Evolutionary conservation across 2,797 vertebrate species (phyloP).

Genomic region (Numenius phaeopus): DNA sequence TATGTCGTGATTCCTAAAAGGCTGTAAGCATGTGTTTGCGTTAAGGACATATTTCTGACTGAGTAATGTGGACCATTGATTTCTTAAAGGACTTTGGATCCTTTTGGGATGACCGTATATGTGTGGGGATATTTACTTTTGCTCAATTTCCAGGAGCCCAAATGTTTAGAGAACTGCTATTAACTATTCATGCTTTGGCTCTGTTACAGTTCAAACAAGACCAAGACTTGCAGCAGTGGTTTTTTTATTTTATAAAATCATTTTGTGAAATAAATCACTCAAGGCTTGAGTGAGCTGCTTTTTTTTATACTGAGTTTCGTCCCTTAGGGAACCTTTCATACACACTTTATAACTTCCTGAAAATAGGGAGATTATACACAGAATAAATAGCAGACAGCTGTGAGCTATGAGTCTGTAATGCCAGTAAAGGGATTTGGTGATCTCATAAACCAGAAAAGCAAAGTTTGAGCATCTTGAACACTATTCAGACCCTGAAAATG

Average conservation of each 20-base stretch:
- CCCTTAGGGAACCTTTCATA: not conserved
- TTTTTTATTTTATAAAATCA: not conserved
- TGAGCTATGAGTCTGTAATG: not conserved
- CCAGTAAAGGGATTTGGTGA: constrained; percentile 18
- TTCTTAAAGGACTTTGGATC: not conserved
- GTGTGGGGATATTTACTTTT: not conserved
- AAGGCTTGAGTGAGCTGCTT: not conserved
- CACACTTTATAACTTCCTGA: not conserved
- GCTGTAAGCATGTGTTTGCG: not conserved
- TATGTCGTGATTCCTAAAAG: not conserved
- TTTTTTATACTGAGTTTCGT: not conserved
- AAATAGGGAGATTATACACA: constrained; percentile 24
- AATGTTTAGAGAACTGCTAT: not conserved
- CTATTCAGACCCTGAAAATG: not conserved
- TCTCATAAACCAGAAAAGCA: constrained; percentile 10
- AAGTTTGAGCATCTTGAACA: not conserved
- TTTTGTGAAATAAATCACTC: constrained; percentile 21
- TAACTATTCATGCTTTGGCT: not conserved
- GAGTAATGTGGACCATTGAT: not conserved
- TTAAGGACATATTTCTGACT: not conserved
- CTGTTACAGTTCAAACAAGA: not conserved
- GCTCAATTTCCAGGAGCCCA: not conserved
- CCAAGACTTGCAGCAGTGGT: not conserved
- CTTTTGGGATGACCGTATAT: not conserved
- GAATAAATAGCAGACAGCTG: constrained; percentile 44